Conservation (phyloP, 2,113 vertebrate genomes). For the Dipodomys ordii region DNA sequence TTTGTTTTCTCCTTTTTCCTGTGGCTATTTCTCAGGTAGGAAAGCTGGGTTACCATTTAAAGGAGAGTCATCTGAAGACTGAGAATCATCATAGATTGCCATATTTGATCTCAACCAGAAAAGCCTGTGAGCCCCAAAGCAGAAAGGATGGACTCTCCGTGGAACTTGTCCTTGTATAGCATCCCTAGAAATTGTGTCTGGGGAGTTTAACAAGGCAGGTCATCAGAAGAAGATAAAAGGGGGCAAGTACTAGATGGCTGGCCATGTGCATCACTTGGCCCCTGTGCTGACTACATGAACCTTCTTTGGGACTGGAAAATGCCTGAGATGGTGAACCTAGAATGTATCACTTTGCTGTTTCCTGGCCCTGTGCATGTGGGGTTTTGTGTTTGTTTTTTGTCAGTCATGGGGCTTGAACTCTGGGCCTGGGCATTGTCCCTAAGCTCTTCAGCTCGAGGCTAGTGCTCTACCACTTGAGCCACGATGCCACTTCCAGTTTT, state of each 20-base stretch:
- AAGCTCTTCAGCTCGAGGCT: no score
- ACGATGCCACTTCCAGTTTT: no score
- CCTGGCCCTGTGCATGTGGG: background rate
- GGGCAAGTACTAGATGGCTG: background rate
- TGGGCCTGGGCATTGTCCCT: no score
- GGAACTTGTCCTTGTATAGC: background rate
- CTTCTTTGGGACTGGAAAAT: constrained; percentile 43
- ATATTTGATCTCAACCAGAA: background rate
- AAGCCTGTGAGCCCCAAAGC: background rate
- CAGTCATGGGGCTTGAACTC: no score
- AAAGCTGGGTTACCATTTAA: background rate
- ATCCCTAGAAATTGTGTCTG: background rate
- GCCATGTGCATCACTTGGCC: constrained; percentile 13
- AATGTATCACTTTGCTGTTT: constrained; percentile 37
- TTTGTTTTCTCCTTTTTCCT: background rate
- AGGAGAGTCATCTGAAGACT: background rate
- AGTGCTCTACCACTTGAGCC: no score
- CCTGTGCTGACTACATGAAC: constrained; percentile 34
- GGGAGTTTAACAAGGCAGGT: constrained; percentile 26
- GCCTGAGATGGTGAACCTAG: constrained; percentile 47
- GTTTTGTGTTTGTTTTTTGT: no score
- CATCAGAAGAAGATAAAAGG: constrained; percentile 8
- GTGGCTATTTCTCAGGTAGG: background rate
- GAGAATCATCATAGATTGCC: background rate
- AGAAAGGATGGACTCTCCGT: background rate